Evolutionary conservation across 2,113 vertebrate genomes (phyloP).

Genomic region (Brachirus orientalis): DNA sequence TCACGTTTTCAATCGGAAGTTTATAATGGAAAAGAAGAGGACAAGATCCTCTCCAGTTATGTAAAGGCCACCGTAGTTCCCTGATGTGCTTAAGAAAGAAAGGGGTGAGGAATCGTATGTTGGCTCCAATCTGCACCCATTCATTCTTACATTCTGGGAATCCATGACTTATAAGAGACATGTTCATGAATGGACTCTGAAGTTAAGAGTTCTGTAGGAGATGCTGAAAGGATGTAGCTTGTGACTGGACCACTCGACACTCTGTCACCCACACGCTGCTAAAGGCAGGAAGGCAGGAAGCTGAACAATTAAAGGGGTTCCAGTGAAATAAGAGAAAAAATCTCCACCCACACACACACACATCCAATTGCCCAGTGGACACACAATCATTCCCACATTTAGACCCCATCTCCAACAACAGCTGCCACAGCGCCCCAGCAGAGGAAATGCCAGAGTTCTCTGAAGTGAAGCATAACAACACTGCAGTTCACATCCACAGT

Average conservation of each 20-base stretch:
- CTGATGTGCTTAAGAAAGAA: too few species aligned
- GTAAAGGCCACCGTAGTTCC: too few species aligned
- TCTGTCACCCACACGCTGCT: conserved; percentile 56
- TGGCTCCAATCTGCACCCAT: too few species aligned
- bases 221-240: conserved; percentile 43
- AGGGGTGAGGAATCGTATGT: too few species aligned
- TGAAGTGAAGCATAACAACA: conserved; percentile 70
- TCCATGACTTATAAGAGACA: not conserved
- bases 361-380: conserved; percentile 52
- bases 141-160: not conserved
- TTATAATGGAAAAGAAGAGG: too few species aligned
- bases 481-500: conserved; percentile 55
- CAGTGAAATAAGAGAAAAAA: conserved; percentile 50
- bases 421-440: conserved; percentile 68
- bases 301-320: conserved; percentile 53
- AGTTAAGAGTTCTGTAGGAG: conserved; percentile 11
- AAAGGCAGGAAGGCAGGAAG: conserved; percentile 64
- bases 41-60: too few species aligned
- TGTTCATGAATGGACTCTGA: not conserved
- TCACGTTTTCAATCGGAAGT: too few species aligned
- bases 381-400: conserved; percentile 66
- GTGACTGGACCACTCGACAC: conserved; percentile 49
- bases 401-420: conserved; percentile 63
- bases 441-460: conserved; percentile 78
- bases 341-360: conserved; percentile 14